These are phyloP conservation scores for Lepilemur ruficaudatus DNA, from an alignment of 2,797 vertebrate genomes.

Conservation along the genomic window DNA sequence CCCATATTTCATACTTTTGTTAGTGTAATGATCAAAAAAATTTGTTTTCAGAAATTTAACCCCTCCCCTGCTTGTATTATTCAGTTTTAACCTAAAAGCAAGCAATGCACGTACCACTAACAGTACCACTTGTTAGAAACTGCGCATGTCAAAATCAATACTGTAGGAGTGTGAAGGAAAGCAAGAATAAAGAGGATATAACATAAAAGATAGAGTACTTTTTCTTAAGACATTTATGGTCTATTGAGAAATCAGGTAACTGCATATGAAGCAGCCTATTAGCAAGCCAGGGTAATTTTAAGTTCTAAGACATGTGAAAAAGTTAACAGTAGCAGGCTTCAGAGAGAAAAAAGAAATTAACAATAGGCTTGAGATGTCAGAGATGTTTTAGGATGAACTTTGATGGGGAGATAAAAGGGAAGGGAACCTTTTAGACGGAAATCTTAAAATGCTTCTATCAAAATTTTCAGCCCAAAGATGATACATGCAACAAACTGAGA, in stretches of 20 bases:
- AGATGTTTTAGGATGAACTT: conserved; percentile 33
- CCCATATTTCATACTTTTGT: not conserved
- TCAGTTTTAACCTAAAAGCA: not conserved
- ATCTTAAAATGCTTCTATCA: not conserved
- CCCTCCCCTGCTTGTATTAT: not conserved
- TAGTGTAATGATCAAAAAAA: not conserved
- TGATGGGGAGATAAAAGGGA: not conserved
- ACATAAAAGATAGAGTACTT: not conserved
- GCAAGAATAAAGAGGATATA: not conserved
- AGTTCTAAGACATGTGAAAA: conserved; percentile 22
- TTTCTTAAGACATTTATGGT: not conserved
- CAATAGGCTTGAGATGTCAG: not conserved
- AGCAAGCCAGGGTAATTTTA: conserved; percentile 16
- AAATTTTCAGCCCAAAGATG: not conserved
- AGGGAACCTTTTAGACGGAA: not conserved
- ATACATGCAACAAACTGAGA: not conserved
- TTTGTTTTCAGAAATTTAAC: not conserved
- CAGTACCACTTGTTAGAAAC: not conserved
- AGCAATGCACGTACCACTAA: not conserved
- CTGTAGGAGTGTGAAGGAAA: not conserved
- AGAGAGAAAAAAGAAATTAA: conserved; percentile 34
- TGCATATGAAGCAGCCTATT: not conserved
- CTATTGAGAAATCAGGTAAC: not conserved
- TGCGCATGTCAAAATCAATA: not conserved
- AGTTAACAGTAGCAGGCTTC: not conserved